Evolutionary conservation across 64 coral and sea anemone genomes (phyloP).

Genomic region (Orbicella faveolata): DNA sequence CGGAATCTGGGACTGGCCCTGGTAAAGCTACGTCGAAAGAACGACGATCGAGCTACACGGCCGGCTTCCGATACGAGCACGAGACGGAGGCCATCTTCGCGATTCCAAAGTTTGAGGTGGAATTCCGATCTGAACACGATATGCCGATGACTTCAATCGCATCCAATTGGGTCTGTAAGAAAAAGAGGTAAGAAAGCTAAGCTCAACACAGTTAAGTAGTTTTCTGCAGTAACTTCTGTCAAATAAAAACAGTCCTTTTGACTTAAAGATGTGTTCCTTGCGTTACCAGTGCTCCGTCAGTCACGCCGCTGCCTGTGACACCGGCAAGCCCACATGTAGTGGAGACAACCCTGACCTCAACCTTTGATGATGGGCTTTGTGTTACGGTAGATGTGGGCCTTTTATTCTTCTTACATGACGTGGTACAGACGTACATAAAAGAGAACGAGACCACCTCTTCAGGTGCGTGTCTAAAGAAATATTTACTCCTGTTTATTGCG

Average conservation of each 20-base stretch:
- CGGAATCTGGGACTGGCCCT: neutral
- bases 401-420: constrained; percentile 96
- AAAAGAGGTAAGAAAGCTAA: constrained; percentile 22
- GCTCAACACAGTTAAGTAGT: neutral
- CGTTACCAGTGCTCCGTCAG: neutral
- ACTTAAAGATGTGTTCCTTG: neutral
- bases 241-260: neutral
- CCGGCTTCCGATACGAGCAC: constrained; percentile 87
- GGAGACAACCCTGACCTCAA: constrained; percentile 80
- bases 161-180: constrained; percentile 72
- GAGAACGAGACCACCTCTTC: constrained; percentile 89
- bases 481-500: neutral
- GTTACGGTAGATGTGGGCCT: constrained; percentile 98
- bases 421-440: constrained; percentile 91
- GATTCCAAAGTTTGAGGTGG: constrained; percentile 93
- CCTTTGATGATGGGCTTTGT: constrained; percentile 94
- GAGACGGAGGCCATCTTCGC: constrained; percentile 93
- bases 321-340: constrained; percentile 92
- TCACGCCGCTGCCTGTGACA: constrained; percentile 20
- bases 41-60: constrained; percentile 19
- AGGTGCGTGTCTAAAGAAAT: constrained; percentile 30
- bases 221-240: neutral
- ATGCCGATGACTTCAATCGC: constrained; percentile 80
- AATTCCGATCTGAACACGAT: constrained; percentile 86
- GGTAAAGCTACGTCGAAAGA: constrained; percentile 18